These are phyloP conservation scores for Pseudomyrmex concolor DNA, from an alignment of 1,140 invertebrate species.

Conservation along the genomic window DNA sequence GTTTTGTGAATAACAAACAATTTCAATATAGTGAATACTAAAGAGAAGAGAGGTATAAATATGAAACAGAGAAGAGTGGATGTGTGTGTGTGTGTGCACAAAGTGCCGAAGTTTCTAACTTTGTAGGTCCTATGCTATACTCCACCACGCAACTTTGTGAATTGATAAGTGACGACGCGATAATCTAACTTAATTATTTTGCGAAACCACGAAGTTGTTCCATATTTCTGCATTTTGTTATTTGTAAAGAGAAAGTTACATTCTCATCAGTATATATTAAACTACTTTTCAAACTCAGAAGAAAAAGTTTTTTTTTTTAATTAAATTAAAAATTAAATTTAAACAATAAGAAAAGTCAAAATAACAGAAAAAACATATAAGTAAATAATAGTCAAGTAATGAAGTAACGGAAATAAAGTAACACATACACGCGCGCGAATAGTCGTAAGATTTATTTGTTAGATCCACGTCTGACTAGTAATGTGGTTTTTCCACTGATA, in stretches of 20 bases:
- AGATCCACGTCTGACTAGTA: not conserved
- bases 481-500: conserved; percentile 23
- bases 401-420: too few relatives aligned
- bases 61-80: conserved; percentile 1
- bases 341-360: too few relatives aligned
- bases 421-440: too few relatives aligned
- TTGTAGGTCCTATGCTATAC: not conserved
- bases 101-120: not conserved
- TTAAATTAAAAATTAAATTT: too few relatives aligned
- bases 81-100: not conserved
- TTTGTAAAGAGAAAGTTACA: not conserved
- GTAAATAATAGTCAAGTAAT: too few relatives aligned
- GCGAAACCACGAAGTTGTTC: not conserved
- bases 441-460: not conserved
- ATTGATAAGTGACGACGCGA: conserved; percentile 13
- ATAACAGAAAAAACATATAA: too few relatives aligned
- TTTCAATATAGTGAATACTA: not conserved
- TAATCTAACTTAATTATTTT: not conserved
- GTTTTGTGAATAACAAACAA: not conserved
- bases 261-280: not conserved
- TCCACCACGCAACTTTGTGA: not conserved
- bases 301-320: too few relatives aligned
- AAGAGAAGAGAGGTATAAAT: conserved; percentile 15
- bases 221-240: not conserved
- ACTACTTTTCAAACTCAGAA: too few relatives aligned